Evolutionary conservation across 2,113 vertebrate genomes (phyloP).

Genomic region (Sprattus sprattus): DNA sequence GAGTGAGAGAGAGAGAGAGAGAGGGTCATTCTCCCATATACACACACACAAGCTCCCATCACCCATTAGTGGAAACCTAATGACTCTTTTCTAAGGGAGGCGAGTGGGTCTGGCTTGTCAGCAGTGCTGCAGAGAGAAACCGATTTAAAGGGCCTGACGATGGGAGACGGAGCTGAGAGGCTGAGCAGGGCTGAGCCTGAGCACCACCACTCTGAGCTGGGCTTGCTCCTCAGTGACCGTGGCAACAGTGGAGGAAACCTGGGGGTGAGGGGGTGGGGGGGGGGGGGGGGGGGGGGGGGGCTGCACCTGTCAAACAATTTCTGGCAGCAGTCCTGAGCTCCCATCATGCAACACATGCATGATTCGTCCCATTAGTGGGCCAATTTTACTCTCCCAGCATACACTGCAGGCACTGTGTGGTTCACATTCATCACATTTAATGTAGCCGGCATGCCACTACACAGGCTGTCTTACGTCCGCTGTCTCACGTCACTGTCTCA

Average conservation of each 20-base stretch:
- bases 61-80: slow-evolving; percentile 45
- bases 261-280: not conserved
- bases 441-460: not conserved
- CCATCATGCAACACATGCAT: not conserved
- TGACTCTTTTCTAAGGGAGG: slow-evolving; percentile 56
- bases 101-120: slow-evolving; percentile 55
- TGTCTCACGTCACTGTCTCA: too few species aligned
- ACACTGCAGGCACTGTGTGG: not conserved
- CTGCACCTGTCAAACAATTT: not conserved
- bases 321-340: not conserved
- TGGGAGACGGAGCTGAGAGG: not conserved
- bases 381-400: not conserved
- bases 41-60: not conserved
- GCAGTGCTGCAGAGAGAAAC: slow-evolving; percentile 53
- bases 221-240: not conserved
- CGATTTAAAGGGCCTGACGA: not conserved
- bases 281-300: not conserved
- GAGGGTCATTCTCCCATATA: too few species aligned
- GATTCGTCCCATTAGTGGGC: not conserved
- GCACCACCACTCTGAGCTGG: not conserved
- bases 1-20: not conserved
- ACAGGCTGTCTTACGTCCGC: not conserved
- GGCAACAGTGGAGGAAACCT: not conserved
- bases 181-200: not conserved
- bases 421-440: not conserved